Conservation (phyloP, 53 echinoderm and acorn worm species). For the Temnopleurus reevesii region DNA sequence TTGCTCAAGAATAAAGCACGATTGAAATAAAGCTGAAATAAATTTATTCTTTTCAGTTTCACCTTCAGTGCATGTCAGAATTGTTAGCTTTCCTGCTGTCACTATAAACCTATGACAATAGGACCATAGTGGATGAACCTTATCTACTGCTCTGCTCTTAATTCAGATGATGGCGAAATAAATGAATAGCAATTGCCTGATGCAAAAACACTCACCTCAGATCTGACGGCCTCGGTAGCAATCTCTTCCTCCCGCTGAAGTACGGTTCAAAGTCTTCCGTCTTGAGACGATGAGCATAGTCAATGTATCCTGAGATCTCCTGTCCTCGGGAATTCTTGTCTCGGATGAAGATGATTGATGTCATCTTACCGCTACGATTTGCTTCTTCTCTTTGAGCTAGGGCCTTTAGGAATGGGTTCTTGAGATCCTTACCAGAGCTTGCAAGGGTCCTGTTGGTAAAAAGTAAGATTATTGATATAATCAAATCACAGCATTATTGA, state of each 20-base stretch:
- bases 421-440: constrained; percentile 95
- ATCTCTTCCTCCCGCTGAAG: constrained; percentile 90
- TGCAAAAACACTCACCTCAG: constrained; percentile 78
- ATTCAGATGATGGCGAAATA: too few species aligned
- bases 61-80: too few species aligned
- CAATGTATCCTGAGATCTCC: constrained; percentile 97
- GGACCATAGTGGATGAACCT: too few species aligned
- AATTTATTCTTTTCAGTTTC: too few species aligned
- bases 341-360: constrained; percentile 96
- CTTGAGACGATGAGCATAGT: constrained; percentile 97
- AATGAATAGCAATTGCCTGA: too few species aligned
- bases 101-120: too few species aligned
- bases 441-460: constrained; percentile 96
- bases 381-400: constrained; percentile 96
- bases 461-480: too few species aligned
- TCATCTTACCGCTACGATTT: constrained; percentile 98
- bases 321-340: constrained; percentile 94
- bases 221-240: constrained; percentile 95
- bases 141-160: too few species aligned
- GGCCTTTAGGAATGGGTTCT: constrained; percentile 91
- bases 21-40: too few species aligned
- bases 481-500: too few species aligned
- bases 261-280: constrained; percentile 98
- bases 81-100: too few species aligned
- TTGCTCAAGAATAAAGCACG: too few species aligned